Base-by-base conservation (phyloP, 2,888 invertebrate genomes). In the Cephus pulcher region DNA sequence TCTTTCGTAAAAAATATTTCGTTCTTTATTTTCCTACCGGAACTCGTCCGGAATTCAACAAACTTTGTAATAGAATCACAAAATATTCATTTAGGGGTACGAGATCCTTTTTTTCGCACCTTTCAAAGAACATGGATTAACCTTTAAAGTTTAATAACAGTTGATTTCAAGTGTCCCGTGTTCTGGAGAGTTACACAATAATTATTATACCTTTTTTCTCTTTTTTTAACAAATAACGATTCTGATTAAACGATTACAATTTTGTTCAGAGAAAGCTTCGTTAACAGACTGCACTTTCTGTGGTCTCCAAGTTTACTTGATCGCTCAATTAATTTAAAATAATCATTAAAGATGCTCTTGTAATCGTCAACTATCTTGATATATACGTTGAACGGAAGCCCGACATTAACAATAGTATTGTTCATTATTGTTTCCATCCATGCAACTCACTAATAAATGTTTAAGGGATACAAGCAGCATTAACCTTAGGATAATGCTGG, bases 1-100 rank as follows among this genome's bases (percentile, higher is more conserved):
- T 56, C 56, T 34, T 71, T 71, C 71, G 12, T 71, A 71, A 34
- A 71, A 71, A 71, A 71, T 71, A 71, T 71, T 71, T 34, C 32
- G 30, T 30, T 71, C 34, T 71, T 71, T 34, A 71, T 71, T 71
- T 56, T 56, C 23, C 56, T 56, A 56, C 56, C 56, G 56, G 56
- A 56, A 56, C 23, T 23, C 56, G 23, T 56, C 56, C 56, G 56
- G 23, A 23, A 56, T 56, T 56, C 0, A 56, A 56, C 56, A 23
- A 56, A 23, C 56, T 9, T 56, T 15, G 9, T 15, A 56, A 56
- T 9, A 56, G 23, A 56, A 56, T 56, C 56, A 56, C 9, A 56
- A 56, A 56, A 56, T 56, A 56, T 56, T 56, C 9, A 23, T 56
- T 56, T 23, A 23, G 23, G 23, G 23, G 0, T 23, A 15, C 4